Evolutionary conservation across 2,888 invertebrate species (phyloP).

Genomic region (Palloptera scutellata): DNA sequence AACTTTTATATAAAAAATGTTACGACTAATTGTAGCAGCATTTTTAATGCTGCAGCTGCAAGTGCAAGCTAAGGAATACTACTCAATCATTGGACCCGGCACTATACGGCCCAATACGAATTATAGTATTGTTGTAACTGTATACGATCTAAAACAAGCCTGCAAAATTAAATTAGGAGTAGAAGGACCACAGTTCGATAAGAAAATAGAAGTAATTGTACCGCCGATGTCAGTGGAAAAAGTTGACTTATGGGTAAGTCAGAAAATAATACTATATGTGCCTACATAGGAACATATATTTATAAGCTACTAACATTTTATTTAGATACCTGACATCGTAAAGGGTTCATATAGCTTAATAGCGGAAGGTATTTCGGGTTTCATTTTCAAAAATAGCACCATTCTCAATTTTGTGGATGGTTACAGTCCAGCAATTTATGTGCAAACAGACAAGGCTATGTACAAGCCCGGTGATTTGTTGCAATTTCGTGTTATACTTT

Average conservation of each 20-base stretch:
- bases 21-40: not conserved
- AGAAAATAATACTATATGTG: no score
- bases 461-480: slow-evolving; percentile 85
- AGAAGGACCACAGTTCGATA: slow-evolving; percentile 2
- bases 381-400: slow-evolving; percentile 75
- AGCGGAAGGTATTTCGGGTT: slow-evolving; percentile 71
- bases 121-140: slow-evolving; percentile 11
- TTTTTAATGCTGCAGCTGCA: not conserved
- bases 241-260: slow-evolving; percentile 8
- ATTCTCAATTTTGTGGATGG: slow-evolving; percentile 70
- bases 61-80: slow-evolving; percentile 2
- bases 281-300: no score
- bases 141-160: not conserved
- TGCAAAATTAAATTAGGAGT: slow-evolving; percentile 14
- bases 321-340: not conserved
- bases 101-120: slow-evolving; percentile 14
- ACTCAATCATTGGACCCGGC: slow-evolving; percentile 21
- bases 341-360: slow-evolving; percentile 40
- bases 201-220: slow-evolving; percentile 1
- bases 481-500: slow-evolving; percentile 74
- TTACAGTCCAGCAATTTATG: slow-evolving; percentile 75
- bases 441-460: slow-evolving; percentile 89
- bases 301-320: no score
- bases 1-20: no score
- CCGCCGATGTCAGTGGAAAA: slow-evolving; percentile 8